These are phyloP conservation scores for Siderastrea radians DNA, from an alignment of 92 coral and sea anemone genomes.

Conservation along the genomic window DNA sequence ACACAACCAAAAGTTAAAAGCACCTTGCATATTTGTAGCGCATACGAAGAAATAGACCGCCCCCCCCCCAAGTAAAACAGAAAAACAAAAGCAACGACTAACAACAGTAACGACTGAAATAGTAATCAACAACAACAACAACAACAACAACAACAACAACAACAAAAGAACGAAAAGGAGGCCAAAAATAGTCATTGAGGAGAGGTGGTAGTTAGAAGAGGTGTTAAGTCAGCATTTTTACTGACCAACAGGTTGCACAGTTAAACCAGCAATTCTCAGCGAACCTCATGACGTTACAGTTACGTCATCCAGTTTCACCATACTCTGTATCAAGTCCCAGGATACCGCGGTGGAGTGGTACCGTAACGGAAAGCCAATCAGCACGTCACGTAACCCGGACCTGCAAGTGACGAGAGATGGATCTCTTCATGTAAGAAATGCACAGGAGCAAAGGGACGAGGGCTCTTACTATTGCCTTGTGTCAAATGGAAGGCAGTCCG, in stretches of 20 bases:
- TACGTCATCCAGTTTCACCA: conserved; percentile 62
- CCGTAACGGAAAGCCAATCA: conserved; percentile 57
- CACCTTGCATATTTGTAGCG: too few relatives aligned
- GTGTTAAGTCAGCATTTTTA: background rate
- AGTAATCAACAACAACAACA: too few relatives aligned
- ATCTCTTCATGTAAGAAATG: conserved; percentile 78
- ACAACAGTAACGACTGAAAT: too few relatives aligned
- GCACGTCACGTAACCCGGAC: conserved; percentile 44
- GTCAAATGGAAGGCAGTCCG: conserved; percentile 50
- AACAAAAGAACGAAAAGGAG: too few relatives aligned
- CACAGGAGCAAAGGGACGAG: conserved; percentile 69
- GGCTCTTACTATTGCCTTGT: conserved; percentile 81
- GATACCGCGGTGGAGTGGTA: conserved; percentile 78
- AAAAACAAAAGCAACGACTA: too few relatives aligned
- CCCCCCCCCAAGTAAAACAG: too few relatives aligned
- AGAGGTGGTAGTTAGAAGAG: background rate
- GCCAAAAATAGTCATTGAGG: too few relatives aligned
- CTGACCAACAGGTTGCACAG: conserved; percentile 52
- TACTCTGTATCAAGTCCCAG: conserved; percentile 76
- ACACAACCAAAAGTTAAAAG: too few relatives aligned
- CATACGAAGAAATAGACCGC: too few relatives aligned
- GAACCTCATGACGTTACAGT: conserved; percentile 79
- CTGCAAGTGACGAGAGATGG: conserved; percentile 78
- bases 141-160: too few relatives aligned
- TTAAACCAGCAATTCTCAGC: conserved; percentile 70